These are phyloP conservation scores for Camponotus fellah DNA, from an alignment of 2,888 invertebrate genomes.

Conservation along the genomic window DNA sequence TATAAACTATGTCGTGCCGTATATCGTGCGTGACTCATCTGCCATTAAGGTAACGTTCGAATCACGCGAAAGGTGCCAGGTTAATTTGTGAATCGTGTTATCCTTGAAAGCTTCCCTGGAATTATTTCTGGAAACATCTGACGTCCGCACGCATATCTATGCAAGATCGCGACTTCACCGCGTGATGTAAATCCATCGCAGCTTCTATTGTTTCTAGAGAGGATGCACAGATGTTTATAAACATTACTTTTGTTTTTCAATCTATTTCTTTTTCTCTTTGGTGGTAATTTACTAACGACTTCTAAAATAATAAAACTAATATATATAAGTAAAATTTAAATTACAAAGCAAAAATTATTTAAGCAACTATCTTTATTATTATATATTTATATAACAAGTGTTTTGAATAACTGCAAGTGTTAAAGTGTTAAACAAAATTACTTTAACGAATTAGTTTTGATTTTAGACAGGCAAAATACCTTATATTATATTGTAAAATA, in stretches of 20 bases:
- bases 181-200: not conserved
- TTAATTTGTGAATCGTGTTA: slow-evolving; percentile 78
- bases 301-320: not conserved
- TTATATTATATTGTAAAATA: not conserved
- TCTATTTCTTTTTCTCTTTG: not conserved
- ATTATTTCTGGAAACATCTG: slow-evolving; percentile 66
- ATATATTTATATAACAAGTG: not conserved
- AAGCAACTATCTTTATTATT: not conserved
- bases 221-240: not conserved
- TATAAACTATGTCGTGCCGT: slow-evolving; percentile 76
- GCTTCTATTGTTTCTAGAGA: slow-evolving; percentile 1
- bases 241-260: not conserved
- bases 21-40: slow-evolving; percentile 80
- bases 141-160: slow-evolving; percentile 55
- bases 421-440: not conserved
- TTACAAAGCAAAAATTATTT: not conserved
- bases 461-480: not conserved
- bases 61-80: slow-evolving; percentile 81
- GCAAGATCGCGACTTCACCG: slow-evolving; percentile 24
- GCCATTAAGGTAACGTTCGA: slow-evolving; percentile 78
- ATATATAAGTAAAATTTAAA: not conserved
- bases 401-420: not conserved
- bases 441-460: not conserved
- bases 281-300: not conserved
- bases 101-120: slow-evolving; percentile 63